Evolutionary conservation across 2,797 vertebrate genomes (phyloP), one percentile per base, ranked within the genome.

Genomic region (Sebastes trivittatus): DNA sequence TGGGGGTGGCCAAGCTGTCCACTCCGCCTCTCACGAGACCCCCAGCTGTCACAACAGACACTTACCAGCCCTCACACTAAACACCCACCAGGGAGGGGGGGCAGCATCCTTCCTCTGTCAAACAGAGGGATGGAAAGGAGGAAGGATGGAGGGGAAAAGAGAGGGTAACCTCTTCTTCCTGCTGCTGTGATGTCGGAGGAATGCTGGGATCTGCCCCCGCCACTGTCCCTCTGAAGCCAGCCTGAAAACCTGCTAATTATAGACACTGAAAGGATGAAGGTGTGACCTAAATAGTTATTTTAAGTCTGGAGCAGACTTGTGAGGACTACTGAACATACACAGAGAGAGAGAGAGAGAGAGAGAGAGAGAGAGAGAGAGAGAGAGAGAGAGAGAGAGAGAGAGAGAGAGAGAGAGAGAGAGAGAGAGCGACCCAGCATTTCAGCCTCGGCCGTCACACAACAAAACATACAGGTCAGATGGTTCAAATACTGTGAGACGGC

Each of bases 1-100:
- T 18, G 58, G 75, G 69, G 79, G 64, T 59, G 34, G 81, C 64
- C 88, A 88, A 92, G 89, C 92, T 91, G 90, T 93, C 87, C 83
- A 61, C 82, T 80, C 82, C 8, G 55, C 79, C 85, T 91, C 94
- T 91, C 94, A 73, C 38, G 85, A 92, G 94, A 93, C 88, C 87
- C 76, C 87, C 85, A 87, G 91, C 94, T 96, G 93, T 95, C 95
- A 95, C 94, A 95, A 95, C 94, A 95, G 92, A 95, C 94, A 95
- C 93, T 95, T 94, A 95, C 85, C 92, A 93, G 92, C 86, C 84
- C 90, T 94, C 93, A 90, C 86, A 81, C 90, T 94, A 94, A 96
- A 95, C 89, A 91, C 88, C 87, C 92, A 90, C 88, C 70, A 83
- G 93, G 92, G 94, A 93, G 80, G 20, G 80, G 77, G 81, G 74